These are phyloP conservation scores for Limnephilus lunatus DNA, from an alignment of 2,888 invertebrate species.

Conservation along the genomic window DNA sequence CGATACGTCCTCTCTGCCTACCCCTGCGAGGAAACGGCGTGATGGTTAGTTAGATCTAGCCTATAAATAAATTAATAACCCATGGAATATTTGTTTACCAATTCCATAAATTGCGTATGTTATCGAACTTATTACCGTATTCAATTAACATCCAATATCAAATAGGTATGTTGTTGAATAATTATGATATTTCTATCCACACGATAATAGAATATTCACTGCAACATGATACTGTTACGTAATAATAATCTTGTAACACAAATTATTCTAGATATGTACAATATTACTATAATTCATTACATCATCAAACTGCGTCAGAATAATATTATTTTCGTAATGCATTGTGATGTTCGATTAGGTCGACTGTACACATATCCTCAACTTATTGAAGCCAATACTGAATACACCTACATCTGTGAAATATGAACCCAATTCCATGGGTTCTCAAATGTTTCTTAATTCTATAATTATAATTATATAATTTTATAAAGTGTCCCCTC, in stretches of 20 bases:
- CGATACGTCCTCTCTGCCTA: too few relatives aligned
- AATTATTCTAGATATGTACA: neutral
- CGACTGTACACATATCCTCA: slow-evolving; percentile 59
- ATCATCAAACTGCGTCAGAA: neutral
- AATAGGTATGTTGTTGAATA: neutral
- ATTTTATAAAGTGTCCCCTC: neutral
- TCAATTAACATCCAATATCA: neutral
- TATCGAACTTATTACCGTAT: neutral
- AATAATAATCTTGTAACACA: neutral
- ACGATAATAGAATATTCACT: neutral
- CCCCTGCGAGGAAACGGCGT: too few relatives aligned
- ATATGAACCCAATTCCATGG: slow-evolving; percentile 27
- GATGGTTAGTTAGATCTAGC: too few relatives aligned
- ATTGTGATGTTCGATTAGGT: slow-evolving; percentile 18
- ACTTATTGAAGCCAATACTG: slow-evolving; percentile 63
- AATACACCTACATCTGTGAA: slow-evolving; percentile 49
- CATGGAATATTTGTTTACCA: too few relatives aligned
- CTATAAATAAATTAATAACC: too few relatives aligned
- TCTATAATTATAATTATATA: neutral
- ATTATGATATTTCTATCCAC: neutral
- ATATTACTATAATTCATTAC: neutral
- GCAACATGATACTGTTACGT: neutral
- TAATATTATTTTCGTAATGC: neutral
- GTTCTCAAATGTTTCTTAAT: slow-evolving; percentile 31
- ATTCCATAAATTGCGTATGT: neutral